These are phyloP conservation scores for Notoglanidium macrostoma DNA, from an alignment of 2,797 vertebrate genomes.

Conservation along the genomic window DNA sequence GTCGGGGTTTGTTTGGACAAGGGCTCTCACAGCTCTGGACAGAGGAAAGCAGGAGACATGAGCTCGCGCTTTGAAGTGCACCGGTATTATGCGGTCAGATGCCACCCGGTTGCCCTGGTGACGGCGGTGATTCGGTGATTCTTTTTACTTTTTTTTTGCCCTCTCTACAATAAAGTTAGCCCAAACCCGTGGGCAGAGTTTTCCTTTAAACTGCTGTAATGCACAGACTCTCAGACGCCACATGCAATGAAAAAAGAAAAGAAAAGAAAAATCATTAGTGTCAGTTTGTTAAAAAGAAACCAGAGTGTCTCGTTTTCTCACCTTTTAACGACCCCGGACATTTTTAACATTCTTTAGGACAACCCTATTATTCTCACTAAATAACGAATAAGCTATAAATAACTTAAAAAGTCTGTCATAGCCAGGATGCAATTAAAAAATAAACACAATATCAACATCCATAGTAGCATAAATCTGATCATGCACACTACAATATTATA, in stretches of 20 bases:
- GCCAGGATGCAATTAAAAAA: neutral
- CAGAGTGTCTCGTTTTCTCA: conserved; percentile 28
- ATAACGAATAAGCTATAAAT: neutral
- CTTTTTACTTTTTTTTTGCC: conserved; percentile 62
- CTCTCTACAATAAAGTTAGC: conserved; percentile 81
- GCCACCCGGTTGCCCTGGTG: conserved; percentile 84
- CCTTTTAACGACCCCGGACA: conserved; percentile 31
- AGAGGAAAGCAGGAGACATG: conserved; percentile 79
- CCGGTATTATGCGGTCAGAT: conserved; percentile 79
- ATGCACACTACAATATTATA: neutral
- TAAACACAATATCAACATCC: neutral
- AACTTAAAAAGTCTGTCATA: neutral
- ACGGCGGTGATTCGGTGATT: conserved; percentile 80
- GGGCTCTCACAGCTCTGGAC: conserved; percentile 72
- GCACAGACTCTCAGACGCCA: conserved; percentile 85
- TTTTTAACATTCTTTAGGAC: conserved; percentile 30
- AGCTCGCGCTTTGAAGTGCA: conserved; percentile 82
- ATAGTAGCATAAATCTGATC: neutral
- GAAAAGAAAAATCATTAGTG: conserved; percentile 30
- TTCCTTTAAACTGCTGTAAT: conserved; percentile 78
- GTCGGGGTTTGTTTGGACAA: conserved; percentile 50
- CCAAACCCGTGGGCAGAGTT: conserved; percentile 75
- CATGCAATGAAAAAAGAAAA: conserved; percentile 45
- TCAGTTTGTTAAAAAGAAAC: conserved; percentile 38
- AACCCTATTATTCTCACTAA: neutral